Percentiles rank a stretch among this genome's conserved stretches.
Conservation (phyloP, 2,113 vertebrate genomes). For the Nyctibius bracteatus region DNA sequence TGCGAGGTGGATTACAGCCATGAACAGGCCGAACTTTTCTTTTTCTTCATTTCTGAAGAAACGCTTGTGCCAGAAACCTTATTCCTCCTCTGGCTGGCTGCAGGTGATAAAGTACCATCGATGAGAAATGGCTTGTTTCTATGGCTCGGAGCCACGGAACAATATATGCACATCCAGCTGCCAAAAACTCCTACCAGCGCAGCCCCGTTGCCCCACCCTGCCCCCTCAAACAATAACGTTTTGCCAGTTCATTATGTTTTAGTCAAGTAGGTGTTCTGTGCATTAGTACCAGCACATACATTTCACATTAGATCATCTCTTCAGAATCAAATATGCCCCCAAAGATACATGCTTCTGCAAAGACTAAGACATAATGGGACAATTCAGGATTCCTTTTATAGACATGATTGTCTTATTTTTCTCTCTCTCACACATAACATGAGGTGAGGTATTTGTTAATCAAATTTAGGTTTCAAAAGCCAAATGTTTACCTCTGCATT, state of each 20-base stretch:
- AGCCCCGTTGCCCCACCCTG: neutral
- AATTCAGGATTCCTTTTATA: constrained; percentile 31
- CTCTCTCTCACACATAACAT: constrained; percentile 4
- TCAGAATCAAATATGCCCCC: constrained; percentile 45
- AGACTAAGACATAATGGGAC: constrained; percentile 31
- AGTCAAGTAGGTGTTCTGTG: constrained; percentile 22
- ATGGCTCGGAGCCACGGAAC: neutral
- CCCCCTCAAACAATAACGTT: neutral
- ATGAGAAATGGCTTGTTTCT: constrained; percentile 43
- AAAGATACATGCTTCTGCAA: constrained; percentile 50
- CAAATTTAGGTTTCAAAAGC: constrained; percentile 69
- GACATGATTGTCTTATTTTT: constrained; percentile 6
- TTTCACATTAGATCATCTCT: constrained; percentile 53
- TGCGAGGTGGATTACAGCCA: neutral
- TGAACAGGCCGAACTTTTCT: neutral
- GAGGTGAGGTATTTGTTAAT: constrained; percentile 70
- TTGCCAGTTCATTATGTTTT: constrained; percentile 47
- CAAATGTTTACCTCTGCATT: constrained; percentile 48
- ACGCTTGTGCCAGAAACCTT: neutral
- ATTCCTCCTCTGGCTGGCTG: neutral
- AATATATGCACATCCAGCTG: neutral
- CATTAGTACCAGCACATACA: neutral
- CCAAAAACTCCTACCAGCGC: constrained; percentile 13
- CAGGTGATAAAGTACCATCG: constrained; percentile 12
- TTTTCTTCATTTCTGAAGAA: neutral